Percentiles rank a stretch among this genome's conserved stretches.
Conservation (phyloP, 2,888 invertebrate species). For the Amphipoea oculea region DNA sequence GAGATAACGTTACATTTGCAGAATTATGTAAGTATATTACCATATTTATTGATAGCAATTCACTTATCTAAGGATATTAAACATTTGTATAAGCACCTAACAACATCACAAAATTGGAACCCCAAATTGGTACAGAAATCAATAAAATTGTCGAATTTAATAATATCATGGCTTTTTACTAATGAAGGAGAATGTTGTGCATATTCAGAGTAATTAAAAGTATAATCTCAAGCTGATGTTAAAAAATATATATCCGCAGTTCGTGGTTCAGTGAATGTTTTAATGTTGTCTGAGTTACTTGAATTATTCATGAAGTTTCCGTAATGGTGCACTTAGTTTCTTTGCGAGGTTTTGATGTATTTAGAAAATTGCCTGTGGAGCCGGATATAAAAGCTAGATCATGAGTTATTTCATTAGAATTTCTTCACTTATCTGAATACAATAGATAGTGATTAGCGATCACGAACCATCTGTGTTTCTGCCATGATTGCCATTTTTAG, state of each 20-base stretch:
- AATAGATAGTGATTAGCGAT: background rate
- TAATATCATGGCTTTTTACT: constrained; percentile 32
- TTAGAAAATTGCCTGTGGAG: constrained; percentile 37
- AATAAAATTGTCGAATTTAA: constrained; percentile 15
- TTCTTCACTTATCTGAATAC: constrained; percentile 7
- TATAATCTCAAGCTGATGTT: constrained; percentile 17
- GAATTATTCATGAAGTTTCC: constrained; percentile 56
- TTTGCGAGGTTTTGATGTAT: constrained; percentile 33
- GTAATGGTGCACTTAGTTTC: constrained; percentile 52
- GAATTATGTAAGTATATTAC: constrained; percentile 66
- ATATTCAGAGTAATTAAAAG: constrained; percentile 28
- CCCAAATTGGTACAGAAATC: constrained; percentile 24
- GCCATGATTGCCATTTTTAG: background rate
- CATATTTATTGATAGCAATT: constrained; percentile 23
- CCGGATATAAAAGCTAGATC: constrained; percentile 22
- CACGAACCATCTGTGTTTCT: background rate
- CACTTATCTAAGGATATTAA: constrained; percentile 8
- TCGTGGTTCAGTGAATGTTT: constrained; percentile 54
- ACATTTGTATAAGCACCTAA: constrained; percentile 22
- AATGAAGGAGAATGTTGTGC: constrained; percentile 32
- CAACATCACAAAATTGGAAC: constrained; percentile 28
- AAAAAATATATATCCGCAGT: constrained; percentile 30
- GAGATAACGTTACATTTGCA: constrained; percentile 69
- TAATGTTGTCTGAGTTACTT: constrained; percentile 49
- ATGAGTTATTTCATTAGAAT: constrained; percentile 5